Evolutionary conservation across 2,113 vertebrate species (phyloP), one percentile per base, ranked within the genome.

Genomic region (Arothron firmamentum): DNA sequence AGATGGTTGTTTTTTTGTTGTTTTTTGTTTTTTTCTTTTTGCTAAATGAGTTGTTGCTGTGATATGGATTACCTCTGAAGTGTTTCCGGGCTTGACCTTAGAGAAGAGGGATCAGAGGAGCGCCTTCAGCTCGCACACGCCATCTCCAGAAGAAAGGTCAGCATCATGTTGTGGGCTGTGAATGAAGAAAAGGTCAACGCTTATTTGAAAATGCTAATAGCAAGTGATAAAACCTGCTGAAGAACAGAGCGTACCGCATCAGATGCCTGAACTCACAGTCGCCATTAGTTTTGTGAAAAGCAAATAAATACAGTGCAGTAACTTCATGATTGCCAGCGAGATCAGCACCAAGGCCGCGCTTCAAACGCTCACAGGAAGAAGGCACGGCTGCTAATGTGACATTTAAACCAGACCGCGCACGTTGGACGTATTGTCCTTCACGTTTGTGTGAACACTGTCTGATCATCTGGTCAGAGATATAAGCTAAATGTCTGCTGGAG

Each of bases 111-210:
- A 78, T 62, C 57, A 65, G 20, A 58, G 45, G 57, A 67, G 66
- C 11, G 23, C 78, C 78, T 72, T 82, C 59, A 70, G 62, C 66
- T 52, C 56, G 67, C 17, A 21, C 21, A 10, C 57, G 59, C 16
- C 3, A 62, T 59, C 83, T 75, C 59, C 23, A 38, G 54, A 53
- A 51, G 67, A 86, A 87, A 88, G 85, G 84, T 86, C 84, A 85
- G 56, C 55, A n/a, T 42, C 65, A 50, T 75, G 73, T 62, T 45
- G 65, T 78, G 47, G 54, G 64, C 60, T 70, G 65, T 59, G 75
- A 61, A 57, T 48, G 25, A 54, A 70, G 69, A 83, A 51, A 87
- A 89, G 86, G 86, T 87, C 79, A 85, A 57, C 60, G 53, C 38
- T 28, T 71, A 55, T 80, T 72, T 70, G 38, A 74, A 77, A 78